A percentile compares a stretch with the other conserved stretches of the same genome.
These are phyloP conservation scores for Synodontis membranacea DNA, from an alignment of 2,113 vertebrate species.

Conservation along the genomic window DNA sequence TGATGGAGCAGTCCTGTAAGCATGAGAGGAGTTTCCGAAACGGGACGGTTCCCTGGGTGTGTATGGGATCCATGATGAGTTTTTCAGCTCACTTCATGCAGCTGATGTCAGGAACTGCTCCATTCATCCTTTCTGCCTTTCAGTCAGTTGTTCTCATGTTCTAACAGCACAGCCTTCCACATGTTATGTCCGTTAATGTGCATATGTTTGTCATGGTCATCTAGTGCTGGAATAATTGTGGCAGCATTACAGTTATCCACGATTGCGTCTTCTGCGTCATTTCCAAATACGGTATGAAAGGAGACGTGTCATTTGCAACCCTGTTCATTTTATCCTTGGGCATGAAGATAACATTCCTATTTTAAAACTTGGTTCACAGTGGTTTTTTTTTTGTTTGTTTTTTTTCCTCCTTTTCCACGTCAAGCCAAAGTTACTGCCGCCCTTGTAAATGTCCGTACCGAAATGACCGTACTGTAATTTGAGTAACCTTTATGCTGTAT, in stretches of 20 bases:
- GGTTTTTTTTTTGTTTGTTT: constrained; percentile 25
- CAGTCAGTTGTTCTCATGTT: not conserved
- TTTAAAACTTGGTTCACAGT: constrained; percentile 52
- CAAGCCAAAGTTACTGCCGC: constrained; percentile 16
- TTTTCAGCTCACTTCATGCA: not conserved
- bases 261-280: constrained; percentile 30
- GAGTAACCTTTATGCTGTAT: constrained; percentile 58
- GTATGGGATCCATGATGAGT: not conserved
- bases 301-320: constrained; percentile 49
- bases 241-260: constrained; percentile 6
- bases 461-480: constrained; percentile 61
- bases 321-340: constrained; percentile 37
- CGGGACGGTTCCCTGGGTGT: not conserved
- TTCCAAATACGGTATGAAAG: constrained; percentile 50
- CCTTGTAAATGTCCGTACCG: constrained; percentile 51
- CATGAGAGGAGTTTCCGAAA: not conserved
- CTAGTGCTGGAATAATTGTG: not conserved
- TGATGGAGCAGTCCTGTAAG: not conserved
- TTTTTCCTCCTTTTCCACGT: constrained; percentile 45
- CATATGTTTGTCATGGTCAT: not conserved
- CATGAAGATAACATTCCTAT: constrained; percentile 50
- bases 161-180: not conserved
- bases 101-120: not conserved
- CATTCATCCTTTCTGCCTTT: not conserved
- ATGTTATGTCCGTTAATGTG: not conserved